A percentile compares a stretch with the other conserved stretches of the same genome.
Evolutionary conservation across 1,140 invertebrate species (phyloP).

Genomic region (Lepidurus packardi): DNA sequence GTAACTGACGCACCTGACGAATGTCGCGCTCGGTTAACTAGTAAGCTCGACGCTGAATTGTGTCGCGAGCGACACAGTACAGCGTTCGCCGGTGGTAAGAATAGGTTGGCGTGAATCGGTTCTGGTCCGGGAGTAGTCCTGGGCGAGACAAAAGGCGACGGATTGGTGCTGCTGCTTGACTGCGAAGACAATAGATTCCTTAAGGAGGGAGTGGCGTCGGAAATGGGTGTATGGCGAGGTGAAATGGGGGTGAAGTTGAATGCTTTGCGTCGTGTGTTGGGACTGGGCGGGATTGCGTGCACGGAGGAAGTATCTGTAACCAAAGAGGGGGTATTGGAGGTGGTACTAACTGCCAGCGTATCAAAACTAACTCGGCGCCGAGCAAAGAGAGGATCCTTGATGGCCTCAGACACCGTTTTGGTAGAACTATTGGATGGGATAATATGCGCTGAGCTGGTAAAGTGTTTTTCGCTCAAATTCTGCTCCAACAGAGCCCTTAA

Average conservation of each 20-base stretch:
- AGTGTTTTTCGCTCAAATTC: conserved; percentile 47
- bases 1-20: conserved; percentile 40
- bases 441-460: conserved; percentile 15
- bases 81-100: conserved; percentile 5
- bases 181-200: conserved; percentile 11
- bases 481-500: conserved; percentile 63
- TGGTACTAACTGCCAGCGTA: conserved; percentile 41
- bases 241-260: conserved; percentile 80
- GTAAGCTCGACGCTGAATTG: conserved; percentile 40
- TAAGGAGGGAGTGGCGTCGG: conserved; percentile 28
- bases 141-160: conserved; percentile 79
- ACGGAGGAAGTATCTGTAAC: background rate
- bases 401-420: conserved; percentile 24
- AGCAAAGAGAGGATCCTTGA: conserved; percentile 40
- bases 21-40: conserved; percentile 39
- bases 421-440: conserved; percentile 30
- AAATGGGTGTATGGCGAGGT: conserved; percentile 50
- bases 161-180: conserved; percentile 47
- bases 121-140: conserved; percentile 62
- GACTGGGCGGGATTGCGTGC: conserved; percentile 50
- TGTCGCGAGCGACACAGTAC: conserved; percentile 45
- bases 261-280: conserved; percentile 61
- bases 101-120: conserved; percentile 33
- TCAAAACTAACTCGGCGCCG: conserved; percentile 58
- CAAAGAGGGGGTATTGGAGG: conserved; percentile 18